A percentile compares a stretch with the other conserved stretches of the same genome.
Conservation (phyloP, 1,140 invertebrate genomes). For the Eubasilissa regina region DNA sequence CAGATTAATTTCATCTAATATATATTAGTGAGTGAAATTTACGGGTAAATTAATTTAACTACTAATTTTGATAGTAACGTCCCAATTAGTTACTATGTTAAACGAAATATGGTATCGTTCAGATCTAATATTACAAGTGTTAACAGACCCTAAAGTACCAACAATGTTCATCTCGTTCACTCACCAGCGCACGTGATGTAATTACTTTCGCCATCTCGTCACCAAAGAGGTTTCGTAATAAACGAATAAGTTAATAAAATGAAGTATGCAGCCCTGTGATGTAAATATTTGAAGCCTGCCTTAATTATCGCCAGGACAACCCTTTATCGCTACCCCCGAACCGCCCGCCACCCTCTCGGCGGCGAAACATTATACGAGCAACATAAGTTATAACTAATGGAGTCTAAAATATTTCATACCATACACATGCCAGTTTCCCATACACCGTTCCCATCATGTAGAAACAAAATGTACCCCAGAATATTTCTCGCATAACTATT, state of each 20-base stretch:
- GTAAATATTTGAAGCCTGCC: constrained; percentile 31
- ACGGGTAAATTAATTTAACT: too few relatives aligned
- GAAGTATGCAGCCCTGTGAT: constrained; percentile 27
- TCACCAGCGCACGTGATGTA: constrained; percentile 25
- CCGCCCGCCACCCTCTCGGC: constrained; percentile 25
- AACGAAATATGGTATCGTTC: too few relatives aligned
- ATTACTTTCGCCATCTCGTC: constrained; percentile 7
- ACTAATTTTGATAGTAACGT: too few relatives aligned
- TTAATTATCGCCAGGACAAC: constrained; percentile 34
- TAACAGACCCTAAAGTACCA: too few relatives aligned
- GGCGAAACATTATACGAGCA: constrained; percentile 47
- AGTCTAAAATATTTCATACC: constrained; percentile 52
- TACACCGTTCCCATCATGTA: constrained; percentile 29
- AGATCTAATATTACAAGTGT: too few relatives aligned
- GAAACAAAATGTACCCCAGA: constrained; percentile 52
- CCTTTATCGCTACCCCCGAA: constrained; percentile 29
- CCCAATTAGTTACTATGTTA: too few relatives aligned
- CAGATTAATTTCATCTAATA: too few relatives aligned
- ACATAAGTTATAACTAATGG: constrained; percentile 55
- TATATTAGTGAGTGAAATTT: too few relatives aligned
- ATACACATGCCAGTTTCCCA: constrained; percentile 47
- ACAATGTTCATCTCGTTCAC: background rate
- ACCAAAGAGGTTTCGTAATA: constrained; percentile 30
- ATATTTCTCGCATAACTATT: constrained; percentile 58
- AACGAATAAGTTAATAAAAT: constrained; percentile 30